Evolutionary conservation across 2,113 vertebrate genomes (phyloP).

Genomic region (Dasyurus viverrinus): DNA sequence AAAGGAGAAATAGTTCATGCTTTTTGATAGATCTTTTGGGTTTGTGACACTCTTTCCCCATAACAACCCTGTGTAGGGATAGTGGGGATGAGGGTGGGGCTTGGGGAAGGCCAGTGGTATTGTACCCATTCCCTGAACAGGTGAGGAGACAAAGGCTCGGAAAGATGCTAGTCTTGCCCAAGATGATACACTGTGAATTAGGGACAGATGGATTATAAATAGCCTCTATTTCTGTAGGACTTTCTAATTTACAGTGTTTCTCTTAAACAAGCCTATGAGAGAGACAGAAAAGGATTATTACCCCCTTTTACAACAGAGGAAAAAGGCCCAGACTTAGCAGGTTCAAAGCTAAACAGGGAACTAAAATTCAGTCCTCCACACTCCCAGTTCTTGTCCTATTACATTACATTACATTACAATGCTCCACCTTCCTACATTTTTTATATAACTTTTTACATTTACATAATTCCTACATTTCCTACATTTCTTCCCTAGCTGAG

Average conservation of each 20-base stretch:
- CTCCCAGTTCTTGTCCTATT: not conserved
- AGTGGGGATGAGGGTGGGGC: not conserved
- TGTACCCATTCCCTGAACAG: not conserved
- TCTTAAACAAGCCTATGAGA: not conserved
- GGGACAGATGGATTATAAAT: not conserved
- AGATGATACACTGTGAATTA: not conserved
- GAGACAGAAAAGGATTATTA: not conserved
- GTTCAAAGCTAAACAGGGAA: not conserved
- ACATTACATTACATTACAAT: too few species aligned
- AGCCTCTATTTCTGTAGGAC: not conserved
- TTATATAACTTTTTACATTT: too few species aligned
- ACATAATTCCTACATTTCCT: not conserved
- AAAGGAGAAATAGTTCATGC: not conserved
- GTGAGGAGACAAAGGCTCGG: not conserved
- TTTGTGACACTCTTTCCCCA: not conserved
- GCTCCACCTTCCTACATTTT: not conserved
- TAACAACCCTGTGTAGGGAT: not conserved
- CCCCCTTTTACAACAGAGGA: not conserved
- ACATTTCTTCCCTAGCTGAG: not conserved
- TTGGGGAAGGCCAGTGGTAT: not conserved
- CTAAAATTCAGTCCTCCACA: constrained; percentile 11
- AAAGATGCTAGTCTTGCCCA: not conserved
- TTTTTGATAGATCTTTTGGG: not conserved
- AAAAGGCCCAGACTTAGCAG: not conserved
- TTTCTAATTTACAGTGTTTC: not conserved